Evolutionary conservation across 2,113 vertebrate species (phyloP).

Genomic region (Haplochromis vanheusdeni): DNA sequence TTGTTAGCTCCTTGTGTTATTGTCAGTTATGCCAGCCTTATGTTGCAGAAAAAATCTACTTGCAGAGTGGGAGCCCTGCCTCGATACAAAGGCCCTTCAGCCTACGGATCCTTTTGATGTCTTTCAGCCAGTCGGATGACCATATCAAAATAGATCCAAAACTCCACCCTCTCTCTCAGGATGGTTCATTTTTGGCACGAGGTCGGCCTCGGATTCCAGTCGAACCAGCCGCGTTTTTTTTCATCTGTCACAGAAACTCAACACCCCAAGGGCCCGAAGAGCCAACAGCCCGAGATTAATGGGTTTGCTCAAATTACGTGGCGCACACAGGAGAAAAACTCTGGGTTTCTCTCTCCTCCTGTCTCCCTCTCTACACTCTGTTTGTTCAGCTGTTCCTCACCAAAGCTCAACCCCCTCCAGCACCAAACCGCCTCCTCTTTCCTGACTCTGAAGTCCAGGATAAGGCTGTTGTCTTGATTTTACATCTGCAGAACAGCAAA

Average conservation of each 20-base stretch:
- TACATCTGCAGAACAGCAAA: neutral
- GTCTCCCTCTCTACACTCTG: conserved; percentile 9
- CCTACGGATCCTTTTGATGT: conserved; percentile 8
- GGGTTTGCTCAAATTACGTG: conserved; percentile 47
- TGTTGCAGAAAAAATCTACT: neutral
- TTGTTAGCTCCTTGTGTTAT: neutral
- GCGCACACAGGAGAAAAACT: conserved; percentile 12
- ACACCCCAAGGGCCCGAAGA: conserved; percentile 29
- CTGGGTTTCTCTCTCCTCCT: neutral
- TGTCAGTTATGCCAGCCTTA: neutral
- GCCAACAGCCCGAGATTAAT: conserved; percentile 47
- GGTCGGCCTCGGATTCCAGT: conserved; percentile 39
- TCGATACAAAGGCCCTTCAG: neutral
- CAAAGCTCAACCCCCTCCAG: neutral
- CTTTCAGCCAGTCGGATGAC: conserved; percentile 10
- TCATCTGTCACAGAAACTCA: conserved; percentile 57
- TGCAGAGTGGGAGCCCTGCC: neutral
- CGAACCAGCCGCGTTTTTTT: conserved; percentile 46
- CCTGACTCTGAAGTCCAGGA: conserved; percentile 13
- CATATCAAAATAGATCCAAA: conserved; percentile 16
- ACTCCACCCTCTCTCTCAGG: conserved; percentile 2
- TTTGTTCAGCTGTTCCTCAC: conserved; percentile 49
- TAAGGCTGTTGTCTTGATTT: neutral
- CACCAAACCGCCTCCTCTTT: neutral
- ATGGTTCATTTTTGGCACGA: neutral